These are phyloP conservation scores for Hydrocynus forskahlii DNA, from an alignment of 2,797 vertebrate genomes.

Conservation along the genomic window DNA sequence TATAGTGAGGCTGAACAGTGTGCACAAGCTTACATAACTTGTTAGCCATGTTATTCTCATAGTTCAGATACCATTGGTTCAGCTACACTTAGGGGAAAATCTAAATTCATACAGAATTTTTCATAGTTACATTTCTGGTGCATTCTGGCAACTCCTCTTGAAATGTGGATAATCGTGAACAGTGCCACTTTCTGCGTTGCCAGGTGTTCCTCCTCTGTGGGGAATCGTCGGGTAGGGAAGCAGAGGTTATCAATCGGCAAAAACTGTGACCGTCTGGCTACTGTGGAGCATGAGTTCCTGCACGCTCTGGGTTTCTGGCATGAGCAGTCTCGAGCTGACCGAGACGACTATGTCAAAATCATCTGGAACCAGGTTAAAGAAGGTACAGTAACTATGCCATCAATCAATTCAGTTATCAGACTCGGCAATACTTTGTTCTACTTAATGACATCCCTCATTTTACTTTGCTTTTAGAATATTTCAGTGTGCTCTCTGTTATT, in stretches of 20 bases:
- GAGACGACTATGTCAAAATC: slow-evolving; percentile 87
- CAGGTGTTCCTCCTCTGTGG: slow-evolving; percentile 88
- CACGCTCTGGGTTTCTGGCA: slow-evolving; percentile 92
- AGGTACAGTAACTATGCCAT: slow-evolving; percentile 69
- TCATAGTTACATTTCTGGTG: too few species aligned
- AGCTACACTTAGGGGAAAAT: too few species aligned
- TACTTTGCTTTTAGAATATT: neutral
- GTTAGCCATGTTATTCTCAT: too few species aligned
- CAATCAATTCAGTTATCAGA: neutral
- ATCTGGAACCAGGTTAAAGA: slow-evolving; percentile 81
- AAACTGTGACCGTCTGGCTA: slow-evolving; percentile 83
- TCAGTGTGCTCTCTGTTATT: neutral
- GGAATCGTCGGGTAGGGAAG: slow-evolving; percentile 75
- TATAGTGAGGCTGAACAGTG: too few species aligned
- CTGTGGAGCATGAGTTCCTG: slow-evolving; percentile 87
- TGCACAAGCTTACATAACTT: too few species aligned
- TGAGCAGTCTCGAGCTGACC: slow-evolving; percentile 88
- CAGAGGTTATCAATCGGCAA: slow-evolving; percentile 85
- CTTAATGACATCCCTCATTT: neutral
- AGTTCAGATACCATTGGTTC: too few species aligned
- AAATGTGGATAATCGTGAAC: neutral
- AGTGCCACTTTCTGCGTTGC: neutral
- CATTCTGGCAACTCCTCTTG: too few species aligned
- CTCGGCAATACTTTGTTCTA: neutral
- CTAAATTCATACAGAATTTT: too few species aligned